Conservation (phyloP, 1,140 invertebrate genomes). For the Aphelenchoides fujianensis region DNA sequence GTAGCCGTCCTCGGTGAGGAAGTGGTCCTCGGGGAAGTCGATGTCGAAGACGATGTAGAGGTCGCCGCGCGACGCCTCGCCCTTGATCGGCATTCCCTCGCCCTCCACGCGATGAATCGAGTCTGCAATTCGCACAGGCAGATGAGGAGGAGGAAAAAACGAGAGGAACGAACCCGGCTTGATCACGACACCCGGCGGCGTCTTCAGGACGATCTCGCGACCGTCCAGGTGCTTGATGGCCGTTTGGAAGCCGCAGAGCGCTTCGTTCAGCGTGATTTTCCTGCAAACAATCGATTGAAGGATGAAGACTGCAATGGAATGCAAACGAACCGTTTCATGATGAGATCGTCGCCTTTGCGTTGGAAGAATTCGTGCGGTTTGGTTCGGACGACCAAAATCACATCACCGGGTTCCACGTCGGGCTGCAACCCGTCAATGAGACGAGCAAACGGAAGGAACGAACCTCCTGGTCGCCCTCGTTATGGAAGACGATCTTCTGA, state of each 20-base stretch:
- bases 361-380: slow-evolving; percentile 65
- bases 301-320: too few species aligned
- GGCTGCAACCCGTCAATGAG: too few species aligned
- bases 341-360: slow-evolving; percentile 64
- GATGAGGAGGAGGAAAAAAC: too few species aligned
- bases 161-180: too few species aligned
- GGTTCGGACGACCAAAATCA: slow-evolving; percentile 66
- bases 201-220: slow-evolving; percentile 73
- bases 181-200: slow-evolving; percentile 73
- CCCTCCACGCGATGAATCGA: slow-evolving; percentile 65
- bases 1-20: slow-evolving; percentile 71
- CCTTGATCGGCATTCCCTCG: slow-evolving; percentile 69
- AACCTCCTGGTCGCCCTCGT: slow-evolving; percentile 69
- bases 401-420: slow-evolving; percentile 66
- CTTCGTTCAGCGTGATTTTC: slow-evolving; percentile 66
- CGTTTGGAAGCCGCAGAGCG: slow-evolving; percentile 67
- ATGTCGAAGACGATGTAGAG: slow-evolving; percentile 83
- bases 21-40: slow-evolving; percentile 77
- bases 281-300: slow-evolving; percentile 50
- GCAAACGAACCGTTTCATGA: slow-evolving; percentile 63
- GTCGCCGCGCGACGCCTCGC: slow-evolving; percentile 78
- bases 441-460: slow-evolving; percentile 50
- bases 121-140: too few species aligned
- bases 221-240: slow-evolving; percentile 78
- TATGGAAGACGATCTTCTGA: slow-evolving; percentile 63